Conservation (phyloP, 2,113 vertebrate genomes). For the Aspiorhynchus laticeps region DNA sequence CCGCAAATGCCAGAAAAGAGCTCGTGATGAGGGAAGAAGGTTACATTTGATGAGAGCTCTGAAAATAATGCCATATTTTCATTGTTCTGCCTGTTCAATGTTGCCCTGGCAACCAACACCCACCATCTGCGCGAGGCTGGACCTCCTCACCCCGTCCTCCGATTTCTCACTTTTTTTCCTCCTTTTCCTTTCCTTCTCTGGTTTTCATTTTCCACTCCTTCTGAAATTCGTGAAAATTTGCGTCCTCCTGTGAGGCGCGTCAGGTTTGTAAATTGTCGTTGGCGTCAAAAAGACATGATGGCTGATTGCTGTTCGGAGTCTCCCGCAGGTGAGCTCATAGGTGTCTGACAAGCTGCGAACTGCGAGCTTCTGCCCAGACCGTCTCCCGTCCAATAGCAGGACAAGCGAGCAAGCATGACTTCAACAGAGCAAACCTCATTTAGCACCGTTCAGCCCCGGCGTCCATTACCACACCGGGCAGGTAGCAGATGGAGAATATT, state of each 20-base stretch:
- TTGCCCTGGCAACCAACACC: constrained; percentile 63
- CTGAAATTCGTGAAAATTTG: background rate
- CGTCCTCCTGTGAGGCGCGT: background rate
- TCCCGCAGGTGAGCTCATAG: constrained; percentile 42
- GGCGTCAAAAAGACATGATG: constrained; percentile 16
- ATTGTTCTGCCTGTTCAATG: constrained; percentile 62
- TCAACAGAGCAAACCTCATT: constrained; percentile 56
- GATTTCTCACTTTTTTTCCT: constrained; percentile 26
- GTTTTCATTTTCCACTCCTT: background rate
- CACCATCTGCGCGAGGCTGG: constrained; percentile 60
- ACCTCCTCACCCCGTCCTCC: constrained; percentile 51
- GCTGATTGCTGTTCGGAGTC: constrained; percentile 14
- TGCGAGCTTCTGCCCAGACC: constrained; percentile 34
- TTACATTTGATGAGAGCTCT: constrained; percentile 57
- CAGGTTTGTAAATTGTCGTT: constrained; percentile 21
- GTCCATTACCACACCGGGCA: constrained; percentile 50
- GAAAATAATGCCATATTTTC: constrained; percentile 62
- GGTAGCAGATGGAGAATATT: constrained; percentile 55
- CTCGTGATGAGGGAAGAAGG: constrained; percentile 48
- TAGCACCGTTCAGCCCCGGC: constrained; percentile 38
- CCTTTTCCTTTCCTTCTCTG: constrained; percentile 22
- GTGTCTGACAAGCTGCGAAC: constrained; percentile 51
- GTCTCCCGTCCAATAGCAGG: constrained; percentile 40
- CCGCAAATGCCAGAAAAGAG: constrained; percentile 50
- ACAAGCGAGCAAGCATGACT: constrained; percentile 51